A percentile compares a stretch with the other conserved stretches of the same genome.
phyloP scores from a whole-genome alignment of 2,888 invertebrate species.

The Polyploca ridens region DNA sequence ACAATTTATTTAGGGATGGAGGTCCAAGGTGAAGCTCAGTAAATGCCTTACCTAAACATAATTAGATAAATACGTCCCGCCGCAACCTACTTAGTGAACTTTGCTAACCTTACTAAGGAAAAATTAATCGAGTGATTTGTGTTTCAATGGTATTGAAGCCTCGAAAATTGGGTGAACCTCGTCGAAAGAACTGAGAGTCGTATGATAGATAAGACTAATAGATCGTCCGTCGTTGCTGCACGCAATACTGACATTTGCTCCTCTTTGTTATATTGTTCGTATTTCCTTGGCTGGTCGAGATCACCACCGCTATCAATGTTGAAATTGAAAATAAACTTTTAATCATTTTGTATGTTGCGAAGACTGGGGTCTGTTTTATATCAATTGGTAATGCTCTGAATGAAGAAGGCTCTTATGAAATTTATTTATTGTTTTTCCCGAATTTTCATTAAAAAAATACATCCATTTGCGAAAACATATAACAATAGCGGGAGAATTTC shows the following conservation, averaged over 20 bases:
- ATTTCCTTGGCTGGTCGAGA: conserved; percentile 14
- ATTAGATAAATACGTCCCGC: conserved; percentile 21
- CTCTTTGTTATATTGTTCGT: conserved; percentile 27
- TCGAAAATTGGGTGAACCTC: conserved; percentile 38
- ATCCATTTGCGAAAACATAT: conserved; percentile 3
- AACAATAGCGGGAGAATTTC: conserved; percentile 12
- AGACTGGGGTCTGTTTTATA: neutral
- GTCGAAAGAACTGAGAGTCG: conserved; percentile 27
- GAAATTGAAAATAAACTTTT: conserved; percentile 2
- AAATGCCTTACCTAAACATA: conserved; percentile 24
- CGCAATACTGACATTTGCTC: conserved; percentile 52
- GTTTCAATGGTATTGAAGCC: conserved; percentile 28
- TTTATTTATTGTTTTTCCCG: neutral
- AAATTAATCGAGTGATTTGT: conserved; percentile 29
- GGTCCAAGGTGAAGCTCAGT: conserved; percentile 16
- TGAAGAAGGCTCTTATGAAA: neutral
- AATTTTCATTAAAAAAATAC: conserved; percentile 2
- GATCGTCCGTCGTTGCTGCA: conserved; percentile 35
- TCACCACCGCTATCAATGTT: conserved; percentile 3
- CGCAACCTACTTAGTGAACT: conserved; percentile 26
- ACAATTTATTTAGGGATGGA: conserved; percentile 38
- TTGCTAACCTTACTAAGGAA: conserved; percentile 26
- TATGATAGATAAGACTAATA: conserved; percentile 43
- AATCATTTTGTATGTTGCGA: neutral
- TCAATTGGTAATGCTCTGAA: neutral